Evolutionary conservation across 37 sponge, comb jelly and placozoan genomes (phyloP).

Genomic region (Spongilla lacustris): DNA sequence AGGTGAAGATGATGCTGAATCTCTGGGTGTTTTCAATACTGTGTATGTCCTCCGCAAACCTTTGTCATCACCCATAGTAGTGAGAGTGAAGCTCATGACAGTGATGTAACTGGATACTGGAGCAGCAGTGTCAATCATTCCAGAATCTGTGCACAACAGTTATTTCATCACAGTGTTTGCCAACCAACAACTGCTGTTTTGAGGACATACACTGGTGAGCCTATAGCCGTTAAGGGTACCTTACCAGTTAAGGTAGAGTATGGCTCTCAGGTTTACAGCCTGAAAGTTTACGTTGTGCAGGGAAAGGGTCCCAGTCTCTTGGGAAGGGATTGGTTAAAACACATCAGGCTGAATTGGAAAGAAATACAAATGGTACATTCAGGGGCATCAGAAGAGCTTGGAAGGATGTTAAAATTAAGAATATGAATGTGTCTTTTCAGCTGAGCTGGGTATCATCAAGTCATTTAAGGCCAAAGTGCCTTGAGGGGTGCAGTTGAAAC

Average conservation of each 20-base stretch:
- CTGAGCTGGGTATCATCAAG: conserved; percentile 17
- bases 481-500: neutral
- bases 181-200: neutral
- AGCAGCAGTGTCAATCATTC: conserved; percentile 1
- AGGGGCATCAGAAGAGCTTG: neutral
- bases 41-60: neutral
- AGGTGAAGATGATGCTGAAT: neutral
- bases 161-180: neutral
- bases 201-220: conserved; percentile 21
- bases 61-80: neutral
- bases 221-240: conserved; percentile 10
- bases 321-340: conserved; percentile 38
- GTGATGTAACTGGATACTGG: conserved; percentile 25
- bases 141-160: neutral
- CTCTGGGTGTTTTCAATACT: neutral
- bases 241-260: conserved; percentile 13
- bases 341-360: conserved; percentile 22
- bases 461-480: conserved; percentile 20
- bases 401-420: neutral
- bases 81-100: conserved; percentile 3
- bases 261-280: neutral
- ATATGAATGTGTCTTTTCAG: conserved; percentile 12
- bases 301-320: conserved; percentile 26
- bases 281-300: conserved; percentile 7
- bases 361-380: conserved; percentile 9